Evolutionary conservation across 2,113 vertebrate genomes (phyloP), one percentile per base, ranked within the genome.

Genomic region (Trichechus manatus): DNA sequence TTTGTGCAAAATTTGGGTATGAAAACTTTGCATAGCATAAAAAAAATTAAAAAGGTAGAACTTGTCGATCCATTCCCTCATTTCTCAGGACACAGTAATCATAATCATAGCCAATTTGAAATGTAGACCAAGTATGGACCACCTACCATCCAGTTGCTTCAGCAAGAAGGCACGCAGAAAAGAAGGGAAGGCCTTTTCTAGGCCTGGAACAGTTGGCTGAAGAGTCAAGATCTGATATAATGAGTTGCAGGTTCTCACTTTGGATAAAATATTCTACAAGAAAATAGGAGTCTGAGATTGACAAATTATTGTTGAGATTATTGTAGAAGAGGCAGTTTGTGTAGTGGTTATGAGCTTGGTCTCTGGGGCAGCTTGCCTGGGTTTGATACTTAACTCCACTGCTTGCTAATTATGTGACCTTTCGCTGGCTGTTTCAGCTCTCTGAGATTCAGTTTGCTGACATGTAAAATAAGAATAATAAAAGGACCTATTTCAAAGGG

Each of bases 301-400:
- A 9, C 23, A 80, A 59, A 27, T 63, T 4, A 20, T 17, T 23
- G 50, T 14, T 22, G n/a, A 84, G n/a, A 9, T 4, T 20, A 63
- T 14, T 44, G 44, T 39, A 31, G 1, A 47, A 50, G 39, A 85
- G 44, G 13, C 1, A 8, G 19, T 31, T 8, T 17, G 23, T 6
- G 1, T 5, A 4, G 4, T 23, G 31, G 42, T 42, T 36, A 13
- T 1, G 19, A 33, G 23, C 23, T 9, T 19, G 10, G 56, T 59
- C 50, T 50, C 72, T 47, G 36, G 5, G 50, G 78, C 23, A 70
- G 20, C 13, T 42, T 44, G 8, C n/a, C 50, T 36, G 64, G 9
- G n/a, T 8, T 42, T 2, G 2, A 4, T 5, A n/a, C 5, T 29
- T 19, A 31, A 6, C 5, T 84, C 27, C 0, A 11, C n/a, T 1